A percentile compares a stretch with the other conserved stretches of the same genome.
Evolutionary conservation across 2,888 invertebrate species (phyloP).

Genomic region (Erebia palarica): DNA sequence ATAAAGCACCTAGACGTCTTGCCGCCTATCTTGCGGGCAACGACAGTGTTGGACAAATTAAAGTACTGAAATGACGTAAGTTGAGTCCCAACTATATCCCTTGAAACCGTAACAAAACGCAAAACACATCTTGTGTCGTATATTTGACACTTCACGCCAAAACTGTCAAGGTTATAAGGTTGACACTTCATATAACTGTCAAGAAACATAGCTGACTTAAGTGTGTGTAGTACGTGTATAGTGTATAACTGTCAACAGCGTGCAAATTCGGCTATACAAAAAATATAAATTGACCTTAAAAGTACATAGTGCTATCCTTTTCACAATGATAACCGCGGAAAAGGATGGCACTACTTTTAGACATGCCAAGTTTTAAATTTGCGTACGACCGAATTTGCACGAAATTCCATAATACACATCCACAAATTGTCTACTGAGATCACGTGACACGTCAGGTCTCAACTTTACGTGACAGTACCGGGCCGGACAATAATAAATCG

Average conservation of each 20-base stretch:
- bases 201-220: too few species aligned
- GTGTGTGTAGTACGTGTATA: too few species aligned
- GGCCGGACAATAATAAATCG: background rate
- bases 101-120: background rate
- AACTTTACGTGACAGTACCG: background rate
- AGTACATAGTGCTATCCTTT: constrained; percentile 16
- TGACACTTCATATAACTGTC: background rate
- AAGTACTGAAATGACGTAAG: background rate
- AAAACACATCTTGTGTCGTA: background rate
- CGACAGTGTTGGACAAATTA: constrained; percentile 25
- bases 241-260: background rate
- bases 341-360: constrained; percentile 7
- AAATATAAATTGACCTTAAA: constrained; percentile 5
- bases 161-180: background rate
- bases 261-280: background rate
- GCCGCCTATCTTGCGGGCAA: constrained; percentile 23
- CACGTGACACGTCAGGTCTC: background rate
- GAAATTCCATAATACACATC: background rate
- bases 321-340: constrained; percentile 1
- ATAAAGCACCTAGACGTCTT: constrained; percentile 37
- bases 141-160: background rate
- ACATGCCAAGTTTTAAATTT: background rate
- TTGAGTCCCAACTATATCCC: background rate
- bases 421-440: background rate
- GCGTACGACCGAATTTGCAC: background rate